These are phyloP conservation scores for Sweltsa coloradensis DNA, from an alignment of 1,140 invertebrate genomes.

Conservation along the genomic window DNA sequence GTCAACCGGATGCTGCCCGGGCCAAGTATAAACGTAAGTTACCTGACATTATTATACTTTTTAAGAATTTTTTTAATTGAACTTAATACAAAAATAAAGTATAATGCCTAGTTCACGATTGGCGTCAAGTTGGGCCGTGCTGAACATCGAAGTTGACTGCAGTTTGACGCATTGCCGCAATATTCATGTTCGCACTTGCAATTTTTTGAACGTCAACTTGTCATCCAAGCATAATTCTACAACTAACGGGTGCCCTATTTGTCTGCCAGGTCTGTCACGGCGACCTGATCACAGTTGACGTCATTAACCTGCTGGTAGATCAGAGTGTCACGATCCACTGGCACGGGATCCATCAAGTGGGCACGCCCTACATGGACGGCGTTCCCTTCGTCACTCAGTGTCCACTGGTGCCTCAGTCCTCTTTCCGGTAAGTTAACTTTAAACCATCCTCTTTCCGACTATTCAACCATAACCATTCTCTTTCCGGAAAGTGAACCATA, in stretches of 20 bases:
- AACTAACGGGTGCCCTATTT: conserved; percentile 26
- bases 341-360: conserved; percentile 35
- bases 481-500: too few relatives aligned
- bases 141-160: too few relatives aligned
- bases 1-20: conserved; percentile 81
- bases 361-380: conserved; percentile 43
- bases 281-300: conserved; percentile 40
- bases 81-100: too few relatives aligned
- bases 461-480: too few relatives aligned
- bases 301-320: conserved; percentile 38
- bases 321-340: conserved; percentile 36
- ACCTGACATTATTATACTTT: too few relatives aligned
- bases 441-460: too few relatives aligned
- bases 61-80: too few relatives aligned
- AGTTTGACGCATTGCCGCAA: conserved; percentile 13
- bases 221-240: conserved; percentile 38
- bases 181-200: conserved; percentile 7
- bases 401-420: conserved; percentile 38
- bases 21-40: conserved; percentile 65
- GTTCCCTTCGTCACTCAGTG: conserved; percentile 59
- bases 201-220: conserved; percentile 37
- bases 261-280: conserved; percentile 41
- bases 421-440: conserved; percentile 43
- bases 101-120: too few relatives aligned
- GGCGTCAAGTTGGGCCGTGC: too few relatives aligned